phyloP scores from a whole-genome alignment of 2,797 vertebrate species.

The Aldrovandia affinis region DNA sequence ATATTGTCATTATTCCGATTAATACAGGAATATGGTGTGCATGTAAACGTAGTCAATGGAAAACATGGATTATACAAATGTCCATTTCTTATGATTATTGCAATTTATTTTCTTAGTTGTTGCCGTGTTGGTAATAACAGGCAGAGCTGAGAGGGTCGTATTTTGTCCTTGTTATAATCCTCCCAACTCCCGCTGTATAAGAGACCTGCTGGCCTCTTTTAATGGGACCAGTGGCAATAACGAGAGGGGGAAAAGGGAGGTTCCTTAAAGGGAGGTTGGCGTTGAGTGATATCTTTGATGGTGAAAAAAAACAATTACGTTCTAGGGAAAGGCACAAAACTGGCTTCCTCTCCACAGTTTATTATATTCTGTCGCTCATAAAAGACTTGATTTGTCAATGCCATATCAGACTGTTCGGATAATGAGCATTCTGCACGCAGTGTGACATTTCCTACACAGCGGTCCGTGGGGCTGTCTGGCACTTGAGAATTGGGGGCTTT shows the following conservation, averaged over 20 bases:
- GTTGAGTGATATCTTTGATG: constrained; percentile 88
- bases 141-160: too few relatives aligned
- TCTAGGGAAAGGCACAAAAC: constrained; percentile 84
- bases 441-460: constrained; percentile 88
- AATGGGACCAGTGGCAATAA: constrained; percentile 84
- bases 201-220: constrained; percentile 83
- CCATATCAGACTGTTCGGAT: constrained; percentile 86
- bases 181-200: constrained; percentile 80
- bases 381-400: constrained; percentile 88
- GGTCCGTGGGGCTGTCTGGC: constrained; percentile 86
- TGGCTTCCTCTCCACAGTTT: constrained; percentile 84
- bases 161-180: too few relatives aligned
- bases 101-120: too few relatives aligned
- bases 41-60: too few relatives aligned
- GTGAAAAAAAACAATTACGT: constrained; percentile 81
- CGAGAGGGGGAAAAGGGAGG: constrained; percentile 78
- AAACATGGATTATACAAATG: too few relatives aligned
- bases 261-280: constrained; percentile 82
- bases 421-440: constrained; percentile 85
- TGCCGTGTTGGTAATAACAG: too few relatives aligned
- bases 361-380: constrained; percentile 90
- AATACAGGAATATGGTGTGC: too few relatives aligned
- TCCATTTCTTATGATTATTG: too few relatives aligned
- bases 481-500: constrained; percentile 85
- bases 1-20: too few relatives aligned